Percentiles rank a stretch among this genome's conserved stretches.
Evolutionary conservation across 64 coral and sea anemone genomes (phyloP).

Genomic region (Hydrozoanthus tunicans): DNA sequence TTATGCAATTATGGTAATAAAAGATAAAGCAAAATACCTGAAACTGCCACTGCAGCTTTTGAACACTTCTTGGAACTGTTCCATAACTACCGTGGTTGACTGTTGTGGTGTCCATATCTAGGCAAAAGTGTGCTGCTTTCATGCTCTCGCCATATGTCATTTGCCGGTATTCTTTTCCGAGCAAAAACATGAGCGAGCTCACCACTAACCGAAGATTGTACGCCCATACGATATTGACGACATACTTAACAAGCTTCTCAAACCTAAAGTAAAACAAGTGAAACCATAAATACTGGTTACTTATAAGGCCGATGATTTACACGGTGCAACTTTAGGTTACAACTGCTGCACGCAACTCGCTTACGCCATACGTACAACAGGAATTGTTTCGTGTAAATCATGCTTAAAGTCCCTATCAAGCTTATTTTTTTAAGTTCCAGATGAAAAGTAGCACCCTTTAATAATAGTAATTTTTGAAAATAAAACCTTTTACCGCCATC

Average conservation of each 20-base stretch:
- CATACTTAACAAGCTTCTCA: not conserved
- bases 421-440: too few relatives aligned
- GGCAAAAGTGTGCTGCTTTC: slow-evolving; percentile 51
- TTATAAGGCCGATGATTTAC: not conserved
- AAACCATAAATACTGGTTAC: not conserved
- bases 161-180: slow-evolving; percentile 68
- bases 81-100: slow-evolving; percentile 81
- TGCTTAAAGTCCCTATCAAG: too few relatives aligned
- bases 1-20: not conserved
- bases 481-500: too few relatives aligned
- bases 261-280: not conserved
- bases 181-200: slow-evolving; percentile 36
- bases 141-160: slow-evolving; percentile 66
- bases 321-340: not conserved
- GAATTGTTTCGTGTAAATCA: too few relatives aligned
- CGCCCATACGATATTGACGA: slow-evolving; percentile 29
- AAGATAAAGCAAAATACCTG: slow-evolving; percentile 39
- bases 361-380: too few relatives aligned
- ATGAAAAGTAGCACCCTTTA: too few relatives aligned
- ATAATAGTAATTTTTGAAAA: too few relatives aligned
- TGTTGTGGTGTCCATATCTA: slow-evolving; percentile 53
- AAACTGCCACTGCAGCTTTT: slow-evolving; percentile 47
- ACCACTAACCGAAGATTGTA: not conserved
- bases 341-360: too few relatives aligned
- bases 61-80: slow-evolving; percentile 62